A percentile compares a stretch with the other conserved stretches of the same genome.
phyloP scores from a whole-genome alignment of 2,888 invertebrate species.

The Chaetogeoica ovagalla region DNA sequence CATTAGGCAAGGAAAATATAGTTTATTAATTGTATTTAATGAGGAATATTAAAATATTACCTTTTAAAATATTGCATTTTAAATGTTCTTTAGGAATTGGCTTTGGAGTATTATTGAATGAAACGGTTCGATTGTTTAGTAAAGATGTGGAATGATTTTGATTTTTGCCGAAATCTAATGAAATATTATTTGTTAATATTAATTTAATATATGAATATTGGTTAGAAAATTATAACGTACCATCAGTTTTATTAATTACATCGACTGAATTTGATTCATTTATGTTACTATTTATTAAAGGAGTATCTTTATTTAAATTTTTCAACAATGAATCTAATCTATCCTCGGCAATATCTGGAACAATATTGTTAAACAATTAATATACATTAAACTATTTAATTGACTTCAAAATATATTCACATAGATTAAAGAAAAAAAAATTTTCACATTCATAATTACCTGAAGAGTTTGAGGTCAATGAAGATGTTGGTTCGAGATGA shows the following conservation, averaged over 20 bases:
- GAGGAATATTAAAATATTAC: slow-evolving; percentile 59
- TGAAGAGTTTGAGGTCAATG: slow-evolving; percentile 30
- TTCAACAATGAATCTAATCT: slow-evolving; percentile 75
- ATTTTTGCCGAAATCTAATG: slow-evolving; percentile 46
- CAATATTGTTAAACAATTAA: neutral
- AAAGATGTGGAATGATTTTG: slow-evolving; percentile 58
- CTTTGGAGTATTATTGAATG: slow-evolving; percentile 63
- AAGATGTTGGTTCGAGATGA: slow-evolving; percentile 47
- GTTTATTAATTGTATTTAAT: neutral
- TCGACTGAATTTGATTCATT: slow-evolving; percentile 64
- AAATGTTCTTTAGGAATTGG: slow-evolving; percentile 86
- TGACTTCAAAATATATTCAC: too few relatives aligned
- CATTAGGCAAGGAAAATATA: too few relatives aligned
- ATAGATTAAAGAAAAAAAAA: neutral
- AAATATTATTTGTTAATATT: slow-evolving; percentile 12
- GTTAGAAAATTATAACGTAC: slow-evolving; percentile 55
- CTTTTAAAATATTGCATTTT: slow-evolving; percentile 93
- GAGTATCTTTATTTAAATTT: slow-evolving; percentile 72
- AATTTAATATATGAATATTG: slow-evolving; percentile 52
- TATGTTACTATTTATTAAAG: slow-evolving; percentile 65
- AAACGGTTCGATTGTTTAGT: slow-evolving; percentile 73
- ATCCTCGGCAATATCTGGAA: slow-evolving; percentile 63
- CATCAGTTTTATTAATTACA: slow-evolving; percentile 59
- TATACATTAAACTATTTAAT: too few relatives aligned
- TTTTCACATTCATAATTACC: slow-evolving; percentile 3